A percentile compares a stretch with the other conserved stretches of the same genome.
These are phyloP conservation scores for Dolichotis patagonum DNA, from an alignment of 2,113 vertebrate species.

Conservation along the genomic window DNA sequence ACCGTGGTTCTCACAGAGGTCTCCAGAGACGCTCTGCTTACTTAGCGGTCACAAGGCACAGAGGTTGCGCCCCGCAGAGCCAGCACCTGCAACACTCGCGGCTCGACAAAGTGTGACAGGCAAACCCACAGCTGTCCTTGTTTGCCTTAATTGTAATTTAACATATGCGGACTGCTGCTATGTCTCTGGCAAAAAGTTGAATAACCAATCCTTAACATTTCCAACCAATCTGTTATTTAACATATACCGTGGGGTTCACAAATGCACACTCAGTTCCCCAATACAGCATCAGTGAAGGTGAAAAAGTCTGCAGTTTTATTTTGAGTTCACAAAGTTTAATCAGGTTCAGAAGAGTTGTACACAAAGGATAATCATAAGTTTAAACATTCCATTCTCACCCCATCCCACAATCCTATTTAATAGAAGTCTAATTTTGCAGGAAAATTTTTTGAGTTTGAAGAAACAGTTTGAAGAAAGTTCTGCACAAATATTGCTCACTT, in stretches of 20 bases:
- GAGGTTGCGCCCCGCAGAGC: constrained; percentile 10
- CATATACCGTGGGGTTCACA: background rate
- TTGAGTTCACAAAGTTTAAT: constrained; percentile 39
- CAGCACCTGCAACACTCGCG: constrained; percentile 5
- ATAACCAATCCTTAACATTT: background rate
- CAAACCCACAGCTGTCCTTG: background rate
- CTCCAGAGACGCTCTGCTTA: constrained; percentile 26
- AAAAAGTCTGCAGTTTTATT: background rate
- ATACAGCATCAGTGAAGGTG: constrained; percentile 20
- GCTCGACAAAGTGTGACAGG: background rate
- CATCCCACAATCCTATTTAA: background rate
- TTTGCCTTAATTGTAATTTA: constrained; percentile 47
- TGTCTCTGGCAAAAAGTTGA: background rate
- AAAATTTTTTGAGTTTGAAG: constrained; percentile 37
- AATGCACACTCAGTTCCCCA: constrained; percentile 3
- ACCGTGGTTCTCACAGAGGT: background rate
- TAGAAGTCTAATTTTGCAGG: background rate
- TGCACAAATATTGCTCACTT: constrained; percentile 6
- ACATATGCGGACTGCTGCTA: background rate
- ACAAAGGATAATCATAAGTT: constrained; percentile 37
- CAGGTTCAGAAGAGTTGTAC: background rate
- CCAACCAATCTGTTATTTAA: constrained; percentile 16
- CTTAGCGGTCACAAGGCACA: background rate
- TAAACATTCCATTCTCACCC: constrained; percentile 24
- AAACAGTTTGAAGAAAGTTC: constrained; percentile 44